A percentile compares a stretch with the other conserved stretches of the same genome.
Evolutionary conservation across 2,888 invertebrate species (phyloP).

Genomic region (Gryllus longicercus): DNA sequence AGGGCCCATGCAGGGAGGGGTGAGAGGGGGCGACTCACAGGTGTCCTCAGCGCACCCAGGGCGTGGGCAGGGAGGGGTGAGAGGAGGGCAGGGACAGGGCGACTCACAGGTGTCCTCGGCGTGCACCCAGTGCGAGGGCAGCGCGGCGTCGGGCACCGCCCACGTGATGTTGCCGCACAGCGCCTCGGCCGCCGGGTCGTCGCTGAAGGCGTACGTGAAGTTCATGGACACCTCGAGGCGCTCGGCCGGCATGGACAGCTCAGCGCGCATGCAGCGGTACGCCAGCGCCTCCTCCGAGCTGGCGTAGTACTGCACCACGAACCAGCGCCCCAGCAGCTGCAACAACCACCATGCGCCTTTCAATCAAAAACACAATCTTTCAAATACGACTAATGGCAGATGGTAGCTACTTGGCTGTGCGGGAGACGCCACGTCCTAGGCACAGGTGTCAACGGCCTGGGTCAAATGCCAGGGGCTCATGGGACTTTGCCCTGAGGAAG

Average conservation of each 20-base stretch:
- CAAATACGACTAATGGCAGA: not conserved
- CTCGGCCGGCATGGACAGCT: constrained; percentile 56
- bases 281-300: constrained; percentile 82
- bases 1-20: too few species aligned
- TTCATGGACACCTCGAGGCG: constrained; percentile 76
- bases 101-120: constrained; percentile 77
- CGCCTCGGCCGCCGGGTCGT: constrained; percentile 77
- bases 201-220: constrained; percentile 80
- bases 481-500: too few species aligned
- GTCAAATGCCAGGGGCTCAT: too few species aligned
- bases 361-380: not conserved
- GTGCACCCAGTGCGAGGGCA: constrained; percentile 83
- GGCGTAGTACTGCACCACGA: constrained; percentile 82
- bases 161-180: constrained; percentile 83
- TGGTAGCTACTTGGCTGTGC: too few species aligned
- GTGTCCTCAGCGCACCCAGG: constrained; percentile 63
- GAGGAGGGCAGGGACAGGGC: too few species aligned
- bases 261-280: constrained; percentile 81
- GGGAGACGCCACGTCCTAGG: too few species aligned
- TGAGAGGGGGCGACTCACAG: too few species aligned
- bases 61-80: constrained; percentile 58
- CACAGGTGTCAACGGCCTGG: too few species aligned
- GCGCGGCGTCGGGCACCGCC: constrained; percentile 68
- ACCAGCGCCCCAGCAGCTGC: constrained; percentile 80
- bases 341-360: constrained; percentile 29